phyloP scores from a whole-genome alignment of 1,140 invertebrate genomes.

The Microplitis mediator region DNA sequence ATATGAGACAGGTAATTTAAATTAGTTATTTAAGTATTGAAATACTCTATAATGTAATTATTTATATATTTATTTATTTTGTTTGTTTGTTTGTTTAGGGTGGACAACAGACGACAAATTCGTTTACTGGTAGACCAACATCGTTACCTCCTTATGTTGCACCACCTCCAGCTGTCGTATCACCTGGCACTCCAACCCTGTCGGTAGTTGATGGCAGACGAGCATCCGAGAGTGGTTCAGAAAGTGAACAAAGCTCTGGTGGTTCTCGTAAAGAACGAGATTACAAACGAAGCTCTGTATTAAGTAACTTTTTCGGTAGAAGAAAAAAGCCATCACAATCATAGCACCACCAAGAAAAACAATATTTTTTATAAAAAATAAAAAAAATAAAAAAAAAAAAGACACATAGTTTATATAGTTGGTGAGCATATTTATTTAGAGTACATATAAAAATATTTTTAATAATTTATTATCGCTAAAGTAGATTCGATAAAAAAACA shows the following conservation, averaged over 20 bases:
- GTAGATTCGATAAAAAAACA: background rate
- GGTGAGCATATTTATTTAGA: background rate
- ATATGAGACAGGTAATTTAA: constrained; percentile 50
- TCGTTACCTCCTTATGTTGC: constrained; percentile 60
- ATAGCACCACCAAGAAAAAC: constrained; percentile 37
- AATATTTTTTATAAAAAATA: constrained; percentile 17
- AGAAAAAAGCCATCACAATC: constrained; percentile 58
- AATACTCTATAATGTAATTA: background rate
- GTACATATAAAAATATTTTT: background rate
- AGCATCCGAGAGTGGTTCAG: constrained; percentile 60
- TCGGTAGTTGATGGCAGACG: constrained; percentile 51
- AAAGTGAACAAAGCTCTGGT: constrained; percentile 57
- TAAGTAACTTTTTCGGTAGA: constrained; percentile 60
- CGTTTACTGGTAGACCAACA: constrained; percentile 54
- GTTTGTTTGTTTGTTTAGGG: constrained; percentile 36
- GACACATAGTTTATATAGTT: background rate
- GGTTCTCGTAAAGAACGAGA: constrained; percentile 56
- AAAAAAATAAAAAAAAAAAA: background rate
- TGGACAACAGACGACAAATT: constrained; percentile 48
- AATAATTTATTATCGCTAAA: background rate
- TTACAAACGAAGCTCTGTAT: constrained; percentile 57
- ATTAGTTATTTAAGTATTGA: no score
- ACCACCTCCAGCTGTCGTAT: constrained; percentile 49
- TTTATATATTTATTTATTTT: constrained; percentile 4
- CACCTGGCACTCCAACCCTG: constrained; percentile 43